Conservation (phyloP, 2,797 vertebrate genomes). For the Tolypeutes matacus region DNA sequence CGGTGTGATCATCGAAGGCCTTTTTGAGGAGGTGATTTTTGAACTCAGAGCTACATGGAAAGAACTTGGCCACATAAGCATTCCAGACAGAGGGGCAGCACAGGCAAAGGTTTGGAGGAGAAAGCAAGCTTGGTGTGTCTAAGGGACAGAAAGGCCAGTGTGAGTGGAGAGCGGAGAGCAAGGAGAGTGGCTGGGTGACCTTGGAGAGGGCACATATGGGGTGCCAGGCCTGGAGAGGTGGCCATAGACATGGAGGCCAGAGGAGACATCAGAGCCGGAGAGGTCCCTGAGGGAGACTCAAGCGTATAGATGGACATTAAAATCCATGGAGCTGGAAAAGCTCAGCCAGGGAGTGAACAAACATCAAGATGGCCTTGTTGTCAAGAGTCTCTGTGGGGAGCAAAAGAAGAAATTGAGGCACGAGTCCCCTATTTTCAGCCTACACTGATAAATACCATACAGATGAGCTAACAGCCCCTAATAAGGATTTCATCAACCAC, state of each 20-base stretch:
- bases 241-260: not conserved
- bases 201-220: not conserved
- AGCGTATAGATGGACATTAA: not conserved
- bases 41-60: not conserved
- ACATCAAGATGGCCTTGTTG: not conserved
- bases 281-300: not conserved
- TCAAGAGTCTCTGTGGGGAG: not conserved
- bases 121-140: not conserved
- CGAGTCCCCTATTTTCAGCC: rapidly evolving
- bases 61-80: not conserved
- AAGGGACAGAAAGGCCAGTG: not conserved
- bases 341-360: not conserved
- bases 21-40: not conserved
- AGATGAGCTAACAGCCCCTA: not conserved
- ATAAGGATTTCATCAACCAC: not conserved
- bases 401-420: not conserved
- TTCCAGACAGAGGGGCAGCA: not conserved
- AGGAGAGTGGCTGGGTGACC: not conserved
- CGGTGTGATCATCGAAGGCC: too few species aligned
- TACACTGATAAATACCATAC: not conserved
- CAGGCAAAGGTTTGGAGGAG: not conserved
- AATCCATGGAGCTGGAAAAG: not conserved
- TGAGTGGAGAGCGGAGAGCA: too few species aligned
- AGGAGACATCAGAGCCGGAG: not conserved
- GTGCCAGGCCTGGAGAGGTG: not conserved